Conservation (phyloP, 2,113 vertebrate species). For the Enhydra lutris region DNA sequence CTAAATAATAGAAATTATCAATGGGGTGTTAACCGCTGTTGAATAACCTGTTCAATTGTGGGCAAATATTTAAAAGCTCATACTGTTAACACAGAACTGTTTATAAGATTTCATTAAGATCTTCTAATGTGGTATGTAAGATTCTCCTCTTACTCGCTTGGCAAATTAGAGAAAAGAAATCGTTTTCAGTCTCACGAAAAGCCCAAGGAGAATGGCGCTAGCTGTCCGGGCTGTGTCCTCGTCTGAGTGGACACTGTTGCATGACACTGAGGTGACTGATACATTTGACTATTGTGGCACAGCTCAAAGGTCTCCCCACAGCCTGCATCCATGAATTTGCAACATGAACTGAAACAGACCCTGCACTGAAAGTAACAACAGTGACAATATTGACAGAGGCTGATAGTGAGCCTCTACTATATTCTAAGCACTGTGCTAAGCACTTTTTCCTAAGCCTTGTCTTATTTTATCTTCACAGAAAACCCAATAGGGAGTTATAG, state of each 20-base stretch:
- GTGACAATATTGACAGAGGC: neutral
- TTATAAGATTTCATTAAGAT: neutral
- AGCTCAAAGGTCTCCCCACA: neutral
- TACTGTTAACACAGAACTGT: neutral
- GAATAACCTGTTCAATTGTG: neutral
- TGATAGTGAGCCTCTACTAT: neutral
- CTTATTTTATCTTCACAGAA: neutral
- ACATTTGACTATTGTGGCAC: neutral
- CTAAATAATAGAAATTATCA: neutral
- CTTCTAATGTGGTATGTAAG: neutral
- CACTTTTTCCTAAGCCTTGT: neutral
- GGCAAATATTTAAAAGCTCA: neutral
- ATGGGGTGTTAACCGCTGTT: neutral
- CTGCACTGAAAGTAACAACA: neutral
- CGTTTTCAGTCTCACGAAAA: neutral
- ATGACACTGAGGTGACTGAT: neutral
- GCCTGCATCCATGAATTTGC: neutral
- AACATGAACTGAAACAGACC: neutral
- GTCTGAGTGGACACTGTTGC: neutral
- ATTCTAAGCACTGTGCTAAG: neutral
- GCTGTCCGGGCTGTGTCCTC: neutral
- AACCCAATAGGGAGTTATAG: neutral
- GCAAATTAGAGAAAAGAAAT: neutral
- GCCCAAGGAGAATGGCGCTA: neutral
- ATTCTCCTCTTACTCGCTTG: constrained; percentile 3